Evolutionary conservation across 2,797 vertebrate genomes (phyloP), one percentile per base, ranked within the genome.

Genomic region (Hypotaenidia philippensis): DNA sequence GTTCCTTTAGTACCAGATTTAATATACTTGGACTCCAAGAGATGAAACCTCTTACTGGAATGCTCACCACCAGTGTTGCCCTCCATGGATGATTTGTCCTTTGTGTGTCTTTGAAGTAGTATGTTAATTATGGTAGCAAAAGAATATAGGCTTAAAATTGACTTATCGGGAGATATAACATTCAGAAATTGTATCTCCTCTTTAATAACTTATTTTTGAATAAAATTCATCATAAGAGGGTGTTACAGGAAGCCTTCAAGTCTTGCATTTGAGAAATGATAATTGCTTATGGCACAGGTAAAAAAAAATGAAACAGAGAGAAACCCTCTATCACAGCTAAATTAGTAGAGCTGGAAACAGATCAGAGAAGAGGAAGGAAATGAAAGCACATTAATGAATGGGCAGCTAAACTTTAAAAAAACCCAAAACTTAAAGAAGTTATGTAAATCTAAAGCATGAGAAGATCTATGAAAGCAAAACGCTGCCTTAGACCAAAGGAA

Each of bases 151-250:
- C 47, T 91, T 85, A 82, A 93, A 87, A 87, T 20, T 41, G 19
- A 50, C 56, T 65, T 89, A 83, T 38, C 1, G 1, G 4, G 59
- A 87, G 66, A 63, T 44, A 13, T 60, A 91, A 41, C 31, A 81
- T 89, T 87, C 66, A 64, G 61, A 83, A 88, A 34, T 72, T 64
- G 11, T 14, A 74, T 82, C 50, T 83, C 26, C 36, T 88, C 10
- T 75, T 57, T 63, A 92, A 74, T 56, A 93, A 80, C 31, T 50
- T 47, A 20, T 59, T 75, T 92, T 83, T 92, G 11, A 95, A 91
- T 87, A 76, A 57, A 94, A 87, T 81, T 86, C 10, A 52, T 50
- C 80, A 44, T 55, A 50, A 53, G 23, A n/a, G 36, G 32, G 7
- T 68, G 63, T 86, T 88, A 71, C 21, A 38, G 85, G 88, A 85